Percentiles rank a stretch among this genome's conserved stretches.
phyloP scores from a whole-genome alignment of 1,140 invertebrate genomes.

The Drosophila bifasciata region DNA sequence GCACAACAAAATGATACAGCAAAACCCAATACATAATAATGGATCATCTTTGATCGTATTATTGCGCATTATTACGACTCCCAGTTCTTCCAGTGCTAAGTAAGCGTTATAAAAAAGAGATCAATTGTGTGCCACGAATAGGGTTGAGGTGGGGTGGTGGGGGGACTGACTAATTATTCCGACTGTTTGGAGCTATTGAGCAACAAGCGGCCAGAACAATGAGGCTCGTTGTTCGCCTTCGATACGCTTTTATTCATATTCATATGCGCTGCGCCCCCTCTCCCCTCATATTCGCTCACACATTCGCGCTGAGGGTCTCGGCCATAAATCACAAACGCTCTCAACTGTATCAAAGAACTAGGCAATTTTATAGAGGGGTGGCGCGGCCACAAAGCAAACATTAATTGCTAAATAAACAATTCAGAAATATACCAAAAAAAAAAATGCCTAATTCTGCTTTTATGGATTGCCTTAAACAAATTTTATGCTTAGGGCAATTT shows the following conservation, averaged over 20 bases:
- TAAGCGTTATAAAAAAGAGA: slow-evolving; percentile 42
- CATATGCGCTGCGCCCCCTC: slow-evolving; percentile 4
- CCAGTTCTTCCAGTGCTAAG: slow-evolving; percentile 4
- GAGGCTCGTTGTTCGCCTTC: slow-evolving; percentile 58
- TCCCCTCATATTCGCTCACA: background rate
- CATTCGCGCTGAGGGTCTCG: slow-evolving; percentile 54
- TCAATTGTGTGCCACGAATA: slow-evolving; percentile 30
- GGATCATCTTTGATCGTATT: background rate
- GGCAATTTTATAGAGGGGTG: slow-evolving; percentile 36
- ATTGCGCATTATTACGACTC: slow-evolving; percentile 36
- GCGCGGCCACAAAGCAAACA: slow-evolving; percentile 28
- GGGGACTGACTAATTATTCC: slow-evolving; percentile 36
- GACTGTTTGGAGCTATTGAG: slow-evolving; percentile 32
- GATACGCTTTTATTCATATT: slow-evolving; percentile 39
- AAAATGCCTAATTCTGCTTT: slow-evolving; percentile 45
- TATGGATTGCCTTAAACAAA: slow-evolving; percentile 37
- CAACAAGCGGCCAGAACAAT: slow-evolving; percentile 51
- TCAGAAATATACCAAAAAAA: slow-evolving; percentile 23
- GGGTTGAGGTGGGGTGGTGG: no score
- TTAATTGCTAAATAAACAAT: slow-evolving; percentile 63
- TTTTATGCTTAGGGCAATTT: slow-evolving; percentile 48
- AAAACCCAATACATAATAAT: slow-evolving; percentile 7
- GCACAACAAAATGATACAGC: background rate
- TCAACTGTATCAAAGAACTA: slow-evolving; percentile 70
- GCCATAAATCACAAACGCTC: slow-evolving; percentile 70